Conservation (phyloP, 2,888 invertebrate species). For the Eulithis testata region DNA sequence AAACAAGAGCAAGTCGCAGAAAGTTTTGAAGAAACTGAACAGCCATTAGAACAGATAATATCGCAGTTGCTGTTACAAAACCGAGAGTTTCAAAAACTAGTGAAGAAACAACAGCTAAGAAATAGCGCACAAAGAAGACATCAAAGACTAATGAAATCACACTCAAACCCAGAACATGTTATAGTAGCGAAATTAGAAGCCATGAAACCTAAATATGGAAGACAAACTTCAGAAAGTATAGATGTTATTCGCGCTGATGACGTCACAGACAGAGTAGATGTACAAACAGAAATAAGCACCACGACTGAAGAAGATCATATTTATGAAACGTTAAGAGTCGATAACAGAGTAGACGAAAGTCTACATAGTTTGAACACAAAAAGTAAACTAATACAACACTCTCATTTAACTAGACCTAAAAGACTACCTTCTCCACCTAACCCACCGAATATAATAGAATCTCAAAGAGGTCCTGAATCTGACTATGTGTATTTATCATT, state of each 20-base stretch:
- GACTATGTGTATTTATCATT: constrained; percentile 81
- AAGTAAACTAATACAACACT: constrained; percentile 68
- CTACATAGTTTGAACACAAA: constrained; percentile 62
- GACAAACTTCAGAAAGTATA: constrained; percentile 70
- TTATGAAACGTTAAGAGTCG: constrained; percentile 84
- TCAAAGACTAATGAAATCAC: constrained; percentile 82
- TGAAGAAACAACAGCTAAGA: constrained; percentile 88
- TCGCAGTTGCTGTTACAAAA: constrained; percentile 93
- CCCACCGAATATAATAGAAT: constrained; percentile 45
- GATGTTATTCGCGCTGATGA: constrained; percentile 43
- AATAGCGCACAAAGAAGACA: constrained; percentile 82
- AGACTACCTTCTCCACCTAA: constrained; percentile 69
- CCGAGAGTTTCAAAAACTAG: constrained; percentile 91
- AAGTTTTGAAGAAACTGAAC: constrained; percentile 74
- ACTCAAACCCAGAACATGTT: constrained; percentile 79
- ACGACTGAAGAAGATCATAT: constrained; percentile 82
- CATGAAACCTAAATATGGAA: constrained; percentile 68
- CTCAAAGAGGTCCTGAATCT: constrained; percentile 71
- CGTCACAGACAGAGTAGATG: constrained; percentile 43
- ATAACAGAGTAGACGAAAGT: constrained; percentile 62
- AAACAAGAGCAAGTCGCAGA: constrained; percentile 55
- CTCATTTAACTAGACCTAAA: constrained; percentile 60
- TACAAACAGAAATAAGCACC: constrained; percentile 48
- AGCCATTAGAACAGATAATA: constrained; percentile 90
- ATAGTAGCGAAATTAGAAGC: constrained; percentile 70